These are phyloP conservation scores for Crypturellus undulatus DNA, from an alignment of 2,113 vertebrate species.

Conservation along the genomic window DNA sequence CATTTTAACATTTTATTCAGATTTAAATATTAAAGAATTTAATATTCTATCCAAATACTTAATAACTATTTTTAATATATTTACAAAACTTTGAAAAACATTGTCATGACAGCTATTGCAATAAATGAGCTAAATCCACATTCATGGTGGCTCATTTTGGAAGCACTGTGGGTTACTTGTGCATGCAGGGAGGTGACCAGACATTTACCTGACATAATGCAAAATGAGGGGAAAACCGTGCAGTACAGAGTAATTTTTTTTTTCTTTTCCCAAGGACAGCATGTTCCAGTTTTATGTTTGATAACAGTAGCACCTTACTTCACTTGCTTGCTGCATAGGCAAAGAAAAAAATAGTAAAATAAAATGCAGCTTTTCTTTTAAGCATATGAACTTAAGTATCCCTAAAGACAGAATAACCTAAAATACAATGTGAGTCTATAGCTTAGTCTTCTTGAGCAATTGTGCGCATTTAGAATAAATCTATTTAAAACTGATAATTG, in stretches of 20 bases:
- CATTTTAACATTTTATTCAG: background rate
- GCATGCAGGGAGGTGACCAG: accelerated
- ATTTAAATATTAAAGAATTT: background rate
- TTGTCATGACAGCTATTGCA: background rate
- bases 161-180: background rate
- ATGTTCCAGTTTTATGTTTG: background rate
- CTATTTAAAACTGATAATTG: background rate
- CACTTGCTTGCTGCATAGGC: background rate
- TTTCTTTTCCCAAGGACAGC: background rate
- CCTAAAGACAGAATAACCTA: background rate
- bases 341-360: background rate
- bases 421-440: accelerated
- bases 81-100: background rate
- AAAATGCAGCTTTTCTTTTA: accelerated
- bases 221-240: background rate
- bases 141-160: background rate
- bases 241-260: background rate
- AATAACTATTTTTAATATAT: background rate
- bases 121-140: background rate
- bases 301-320: background rate
- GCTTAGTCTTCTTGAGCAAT: background rate
- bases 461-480: background rate
- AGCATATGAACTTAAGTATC: background rate
- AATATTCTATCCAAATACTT: background rate
- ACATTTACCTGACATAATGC: background rate